Evolutionary conservation across 2,113 vertebrate genomes (phyloP).

Genomic region (Periophthalmus modestus): DNA sequence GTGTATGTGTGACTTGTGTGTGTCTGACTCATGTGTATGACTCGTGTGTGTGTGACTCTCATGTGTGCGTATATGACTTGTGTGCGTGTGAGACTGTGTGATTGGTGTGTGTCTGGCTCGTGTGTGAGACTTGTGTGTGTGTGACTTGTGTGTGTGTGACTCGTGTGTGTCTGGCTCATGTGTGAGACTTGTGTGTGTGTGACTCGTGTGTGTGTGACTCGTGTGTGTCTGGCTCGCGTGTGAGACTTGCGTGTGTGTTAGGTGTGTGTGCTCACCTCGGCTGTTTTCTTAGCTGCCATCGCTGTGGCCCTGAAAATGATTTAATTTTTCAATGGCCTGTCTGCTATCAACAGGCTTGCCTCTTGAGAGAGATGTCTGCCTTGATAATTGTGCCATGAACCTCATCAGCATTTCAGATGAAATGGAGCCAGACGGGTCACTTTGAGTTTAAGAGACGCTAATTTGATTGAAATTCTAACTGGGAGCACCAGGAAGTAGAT

Average conservation of each 20-base stretch:
- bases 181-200: neutral
- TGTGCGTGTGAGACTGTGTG: too few species aligned
- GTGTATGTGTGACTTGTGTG: too few species aligned
- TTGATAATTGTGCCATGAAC: conserved; percentile 78
- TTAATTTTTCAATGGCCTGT: conserved; percentile 70
- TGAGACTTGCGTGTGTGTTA: neutral
- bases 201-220: too few species aligned
- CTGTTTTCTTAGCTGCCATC: conserved; percentile 56
- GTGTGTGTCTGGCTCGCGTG: too few species aligned
- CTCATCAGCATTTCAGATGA: conserved; percentile 78
- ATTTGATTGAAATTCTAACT: conserved; percentile 79
- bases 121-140: too few species aligned
- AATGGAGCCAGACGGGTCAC: conserved; percentile 77
- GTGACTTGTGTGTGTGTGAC: too few species aligned
- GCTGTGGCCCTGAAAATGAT: conserved; percentile 61
- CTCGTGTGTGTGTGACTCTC: too few species aligned
- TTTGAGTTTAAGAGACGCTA: conserved; percentile 77
- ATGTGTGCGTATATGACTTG: too few species aligned
- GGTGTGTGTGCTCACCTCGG: conserved; percentile 14
- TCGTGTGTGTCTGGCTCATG: too few species aligned
- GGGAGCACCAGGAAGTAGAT: conserved; percentile 74
- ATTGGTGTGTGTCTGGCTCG: too few species aligned
- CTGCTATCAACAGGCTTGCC: conserved; percentile 70
- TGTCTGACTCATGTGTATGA: too few species aligned
- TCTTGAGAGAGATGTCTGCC: conserved; percentile 72